Conservation (phyloP, 1,140 invertebrate species). For the Drosophila funebris region DNA sequence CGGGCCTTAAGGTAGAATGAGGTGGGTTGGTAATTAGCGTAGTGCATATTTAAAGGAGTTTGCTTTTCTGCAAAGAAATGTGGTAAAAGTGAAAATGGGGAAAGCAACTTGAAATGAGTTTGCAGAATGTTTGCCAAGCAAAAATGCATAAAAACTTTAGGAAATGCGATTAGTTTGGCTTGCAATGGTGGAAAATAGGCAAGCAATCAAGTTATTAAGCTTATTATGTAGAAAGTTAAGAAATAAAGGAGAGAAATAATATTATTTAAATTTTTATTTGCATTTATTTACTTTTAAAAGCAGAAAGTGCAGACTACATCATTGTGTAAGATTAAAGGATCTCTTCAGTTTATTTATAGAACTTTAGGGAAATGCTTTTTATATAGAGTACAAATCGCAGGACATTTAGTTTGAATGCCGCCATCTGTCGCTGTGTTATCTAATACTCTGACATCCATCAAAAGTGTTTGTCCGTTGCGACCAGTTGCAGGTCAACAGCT, state of each 20-base stretch:
- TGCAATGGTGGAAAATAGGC: neutral
- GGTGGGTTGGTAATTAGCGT: slow-evolving; percentile 42
- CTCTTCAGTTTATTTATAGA: too few relatives aligned
- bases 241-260: neutral
- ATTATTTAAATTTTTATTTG: neutral
- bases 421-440: neutral
- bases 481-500: slow-evolving; percentile 48
- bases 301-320: too few relatives aligned
- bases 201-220: slow-evolving; percentile 6
- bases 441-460: slow-evolving; percentile 43
- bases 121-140: neutral
- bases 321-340: too few relatives aligned
- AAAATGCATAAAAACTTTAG: slow-evolving; percentile 12
- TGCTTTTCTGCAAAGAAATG: neutral
- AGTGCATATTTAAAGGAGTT: slow-evolving; percentile 5
- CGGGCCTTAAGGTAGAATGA: slow-evolving; percentile 1
- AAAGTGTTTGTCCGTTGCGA: neutral
- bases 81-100: neutral
- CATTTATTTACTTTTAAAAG: too few relatives aligned
- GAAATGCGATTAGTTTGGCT: slow-evolving; percentile 5
- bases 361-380: too few relatives aligned
- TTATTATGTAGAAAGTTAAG: neutral
- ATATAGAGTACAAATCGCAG: too few relatives aligned
- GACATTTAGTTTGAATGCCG: neutral
- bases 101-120: slow-evolving; percentile 2